A percentile compares a stretch with the other conserved stretches of the same genome.
Evolutionary conservation across 1,140 invertebrate genomes (phyloP).

Genomic region (Lasaia peninsularis): DNA sequence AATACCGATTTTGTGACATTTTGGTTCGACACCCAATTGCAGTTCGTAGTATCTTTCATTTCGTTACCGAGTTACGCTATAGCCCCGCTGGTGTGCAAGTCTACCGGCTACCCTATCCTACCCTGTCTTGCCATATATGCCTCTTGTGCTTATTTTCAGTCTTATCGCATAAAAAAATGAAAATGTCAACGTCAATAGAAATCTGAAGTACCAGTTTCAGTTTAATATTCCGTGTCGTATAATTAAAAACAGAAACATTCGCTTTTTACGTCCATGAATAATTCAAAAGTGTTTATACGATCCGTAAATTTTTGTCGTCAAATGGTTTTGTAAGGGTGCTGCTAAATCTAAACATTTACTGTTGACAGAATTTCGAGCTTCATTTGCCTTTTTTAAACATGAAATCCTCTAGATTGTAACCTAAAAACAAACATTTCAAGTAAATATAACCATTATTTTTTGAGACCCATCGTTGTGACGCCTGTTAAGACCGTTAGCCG

Average conservation of each 20-base stretch:
- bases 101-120: too few relatives aligned
- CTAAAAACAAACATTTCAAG: neutral
- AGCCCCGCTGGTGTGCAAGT: too few relatives aligned
- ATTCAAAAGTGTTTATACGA: conserved; percentile 72
- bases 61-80: too few relatives aligned
- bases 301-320: conserved; percentile 63
- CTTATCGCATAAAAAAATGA: conserved; percentile 12
- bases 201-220: conserved; percentile 47
- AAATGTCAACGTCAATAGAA: conserved; percentile 29
- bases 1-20: too few relatives aligned
- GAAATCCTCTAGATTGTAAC: too few relatives aligned
- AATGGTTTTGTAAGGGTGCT: conserved; percentile 39
- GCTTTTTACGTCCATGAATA: conserved; percentile 73
- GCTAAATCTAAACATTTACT: conserved; percentile 14
- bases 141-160: too few relatives aligned
- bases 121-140: too few relatives aligned
- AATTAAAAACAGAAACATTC: conserved; percentile 76
- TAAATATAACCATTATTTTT: neutral
- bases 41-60: too few relatives aligned
- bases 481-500: too few relatives aligned
- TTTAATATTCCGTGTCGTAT: conserved; percentile 71
- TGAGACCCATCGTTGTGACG: too few relatives aligned
- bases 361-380: neutral
- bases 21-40: too few relatives aligned
- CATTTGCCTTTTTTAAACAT: neutral